Percentiles rank a stretch among this genome's conserved stretches.
Evolutionary conservation across 2,797 vertebrate species (phyloP).

Genomic region (Antennarius maculatus): DNA sequence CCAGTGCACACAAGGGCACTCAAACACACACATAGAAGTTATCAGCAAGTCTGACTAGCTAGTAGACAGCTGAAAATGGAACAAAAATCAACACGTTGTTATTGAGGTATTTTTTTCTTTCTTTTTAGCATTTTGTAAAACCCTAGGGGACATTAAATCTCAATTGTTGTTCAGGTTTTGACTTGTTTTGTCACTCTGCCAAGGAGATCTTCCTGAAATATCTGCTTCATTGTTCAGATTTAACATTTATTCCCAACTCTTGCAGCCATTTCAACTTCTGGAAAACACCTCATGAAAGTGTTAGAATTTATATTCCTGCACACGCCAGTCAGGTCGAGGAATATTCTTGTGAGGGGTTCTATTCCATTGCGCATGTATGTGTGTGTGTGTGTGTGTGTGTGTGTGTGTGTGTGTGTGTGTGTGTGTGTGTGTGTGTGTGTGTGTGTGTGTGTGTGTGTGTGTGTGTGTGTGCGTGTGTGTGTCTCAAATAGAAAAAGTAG

Average conservation of each 20-base stretch:
- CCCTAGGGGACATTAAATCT: not conserved
- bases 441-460: too few species aligned
- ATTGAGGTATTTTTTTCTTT: constrained; percentile 59
- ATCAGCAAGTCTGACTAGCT: constrained; percentile 68
- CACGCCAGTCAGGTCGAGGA: constrained; percentile 10
- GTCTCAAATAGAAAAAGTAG: constrained; percentile 38
- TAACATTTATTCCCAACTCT: constrained; percentile 17
- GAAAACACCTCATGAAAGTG: constrained; percentile 18
- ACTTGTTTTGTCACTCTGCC: constrained; percentile 1
- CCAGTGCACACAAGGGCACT: constrained; percentile 1
- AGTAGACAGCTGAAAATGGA: constrained; percentile 69
- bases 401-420: too few species aligned
- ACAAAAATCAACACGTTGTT: constrained; percentile 53
- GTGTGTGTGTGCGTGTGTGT: constrained; percentile 26
- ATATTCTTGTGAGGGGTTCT: constrained; percentile 19
- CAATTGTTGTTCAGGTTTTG: constrained; percentile 12
- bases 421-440: too few species aligned
- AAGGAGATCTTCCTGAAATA: not conserved
- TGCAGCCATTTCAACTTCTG: constrained; percentile 31
- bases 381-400: constrained; percentile 12
- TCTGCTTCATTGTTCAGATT: constrained; percentile 9
- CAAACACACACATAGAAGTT: constrained; percentile 68
- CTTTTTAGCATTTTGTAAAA: constrained; percentile 38
- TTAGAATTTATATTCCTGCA: constrained; percentile 32
- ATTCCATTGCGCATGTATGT: constrained; percentile 3